Conservation (phyloP, 2,888 invertebrate genomes). For the Agrochola circellaris region DNA sequence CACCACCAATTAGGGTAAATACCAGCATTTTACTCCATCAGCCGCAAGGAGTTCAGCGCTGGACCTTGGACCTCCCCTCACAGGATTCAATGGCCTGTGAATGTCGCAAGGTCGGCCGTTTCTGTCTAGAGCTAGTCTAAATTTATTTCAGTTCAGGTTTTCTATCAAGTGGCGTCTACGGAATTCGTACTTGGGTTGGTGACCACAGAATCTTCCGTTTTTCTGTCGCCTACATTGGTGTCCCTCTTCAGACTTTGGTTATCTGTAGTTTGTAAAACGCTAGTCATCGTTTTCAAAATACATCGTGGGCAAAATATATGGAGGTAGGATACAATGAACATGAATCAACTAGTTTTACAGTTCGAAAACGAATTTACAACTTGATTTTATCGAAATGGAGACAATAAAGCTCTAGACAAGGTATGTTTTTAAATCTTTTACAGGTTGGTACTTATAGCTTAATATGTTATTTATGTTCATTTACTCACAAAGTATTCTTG, state of each 20-base stretch:
- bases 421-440: conserved; percentile 33
- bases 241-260: neutral
- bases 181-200: neutral
- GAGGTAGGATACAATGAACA: conserved; percentile 1
- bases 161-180: neutral
- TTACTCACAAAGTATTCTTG: conserved; percentile 25
- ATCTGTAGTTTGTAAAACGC: neutral
- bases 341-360: neutral
- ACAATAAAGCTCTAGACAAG: conserved; percentile 41
- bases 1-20: conserved; percentile 53
- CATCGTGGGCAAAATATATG: neutral
- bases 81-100: conserved; percentile 40
- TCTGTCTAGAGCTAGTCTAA: conserved; percentile 46
- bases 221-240: neutral
- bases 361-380: conserved; percentile 8
- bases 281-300: conserved; percentile 12
- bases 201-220: neutral
- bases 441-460: conserved; percentile 1
- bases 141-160: conserved; percentile 22
- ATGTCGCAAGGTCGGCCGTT: conserved; percentile 19
- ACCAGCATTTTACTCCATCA: conserved; percentile 18
- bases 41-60: conserved; percentile 14
- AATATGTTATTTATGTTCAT: neutral
- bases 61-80: conserved; percentile 21
- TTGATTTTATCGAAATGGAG: conserved; percentile 17